A percentile compares a stretch with the other conserved stretches of the same genome.
Evolutionary conservation across 2,888 invertebrate genomes (phyloP).

Genomic region (Oligia strigilis): DNA sequence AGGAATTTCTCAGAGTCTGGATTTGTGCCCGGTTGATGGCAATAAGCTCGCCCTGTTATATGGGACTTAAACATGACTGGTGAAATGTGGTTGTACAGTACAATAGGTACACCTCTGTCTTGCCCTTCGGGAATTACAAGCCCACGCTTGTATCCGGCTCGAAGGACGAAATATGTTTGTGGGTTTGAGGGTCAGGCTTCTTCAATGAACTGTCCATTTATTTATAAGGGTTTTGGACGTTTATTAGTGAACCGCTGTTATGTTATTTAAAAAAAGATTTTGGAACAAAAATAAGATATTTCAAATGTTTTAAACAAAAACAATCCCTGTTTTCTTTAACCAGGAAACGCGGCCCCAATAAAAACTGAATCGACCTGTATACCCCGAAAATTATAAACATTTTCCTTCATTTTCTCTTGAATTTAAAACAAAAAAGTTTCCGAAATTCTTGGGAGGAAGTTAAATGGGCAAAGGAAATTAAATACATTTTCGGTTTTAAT

Average conservation of each 20-base stretch:
- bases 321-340: constrained; percentile 41
- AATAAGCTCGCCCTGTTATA: not conserved
- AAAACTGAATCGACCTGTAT: constrained; percentile 41
- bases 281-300: not conserved
- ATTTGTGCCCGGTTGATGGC: not conserved
- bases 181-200: no score
- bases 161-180: no score
- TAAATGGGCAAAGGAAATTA: constrained; percentile 63
- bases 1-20: not conserved
- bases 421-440: constrained; percentile 49
- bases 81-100: not conserved
- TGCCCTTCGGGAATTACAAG: not conserved
- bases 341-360: constrained; percentile 48
- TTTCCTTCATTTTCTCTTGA: constrained; percentile 47
- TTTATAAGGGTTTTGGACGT: no score
- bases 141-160: no score
- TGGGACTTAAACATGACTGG: not conserved
- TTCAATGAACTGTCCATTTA: no score
- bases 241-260: not conserved
- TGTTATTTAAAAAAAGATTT: not conserved
- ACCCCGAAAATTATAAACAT: constrained; percentile 57
- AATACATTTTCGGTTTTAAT: constrained; percentile 57
- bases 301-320: constrained; percentile 21
- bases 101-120: not conserved
- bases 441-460: constrained; percentile 42